These are phyloP conservation scores for Recurvirostra avosetta DNA, from an alignment of 2,113 vertebrate genomes.

Conservation along the genomic window DNA sequence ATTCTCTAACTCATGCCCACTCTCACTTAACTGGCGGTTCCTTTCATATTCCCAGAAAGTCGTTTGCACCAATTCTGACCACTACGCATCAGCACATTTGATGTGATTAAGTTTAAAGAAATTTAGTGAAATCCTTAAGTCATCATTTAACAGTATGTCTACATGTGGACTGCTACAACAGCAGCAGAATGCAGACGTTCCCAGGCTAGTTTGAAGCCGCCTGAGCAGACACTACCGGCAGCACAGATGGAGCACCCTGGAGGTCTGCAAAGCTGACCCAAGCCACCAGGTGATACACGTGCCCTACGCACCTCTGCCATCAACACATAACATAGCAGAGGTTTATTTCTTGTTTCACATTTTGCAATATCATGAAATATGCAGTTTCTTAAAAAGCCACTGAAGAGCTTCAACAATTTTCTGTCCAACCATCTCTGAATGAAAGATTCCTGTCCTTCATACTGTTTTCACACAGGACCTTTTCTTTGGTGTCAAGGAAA, in stretches of 20 bases:
- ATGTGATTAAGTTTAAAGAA: not conserved
- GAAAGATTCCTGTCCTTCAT: not conserved
- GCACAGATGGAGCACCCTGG: not conserved
- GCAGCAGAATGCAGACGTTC: not conserved
- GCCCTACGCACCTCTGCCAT: not conserved
- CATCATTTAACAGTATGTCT: not conserved
- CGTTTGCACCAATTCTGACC: not conserved
- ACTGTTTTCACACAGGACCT: not conserved
- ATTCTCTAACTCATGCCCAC: not conserved
- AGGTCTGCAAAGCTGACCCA: not conserved
- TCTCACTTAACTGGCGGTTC: fast-evolving
- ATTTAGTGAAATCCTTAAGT: not conserved
- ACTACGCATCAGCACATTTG: not conserved
- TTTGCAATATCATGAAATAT: not conserved
- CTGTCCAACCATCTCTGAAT: not conserved
- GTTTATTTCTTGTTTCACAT: not conserved
- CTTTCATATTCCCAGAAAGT: not conserved
- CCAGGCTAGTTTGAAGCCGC: not conserved
- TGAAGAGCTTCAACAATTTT: not conserved
- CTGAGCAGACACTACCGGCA: not conserved
- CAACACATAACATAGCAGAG: not conserved
- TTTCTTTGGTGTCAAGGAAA: not conserved
- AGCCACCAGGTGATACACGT: fast-evolving
- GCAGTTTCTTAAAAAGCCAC: not conserved
- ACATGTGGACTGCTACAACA: too few species aligned